These are phyloP conservation scores for Helobdella robusta DNA, from an alignment of 2,888 invertebrate species.

Conservation along the genomic window DNA sequence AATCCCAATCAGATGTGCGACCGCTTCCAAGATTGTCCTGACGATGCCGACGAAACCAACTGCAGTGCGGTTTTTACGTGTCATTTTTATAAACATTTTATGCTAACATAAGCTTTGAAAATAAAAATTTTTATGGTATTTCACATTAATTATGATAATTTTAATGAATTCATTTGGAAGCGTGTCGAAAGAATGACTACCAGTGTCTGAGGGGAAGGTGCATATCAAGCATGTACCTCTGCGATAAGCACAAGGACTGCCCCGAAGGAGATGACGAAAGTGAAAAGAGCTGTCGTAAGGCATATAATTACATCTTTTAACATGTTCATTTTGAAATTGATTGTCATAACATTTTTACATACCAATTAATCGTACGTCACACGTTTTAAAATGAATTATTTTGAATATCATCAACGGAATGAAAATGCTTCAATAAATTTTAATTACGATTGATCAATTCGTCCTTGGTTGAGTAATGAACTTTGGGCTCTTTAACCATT, in stretches of 20 bases:
- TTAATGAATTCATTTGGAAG: background rate
- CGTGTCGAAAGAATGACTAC: constrained; percentile 8
- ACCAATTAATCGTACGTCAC: too few species aligned
- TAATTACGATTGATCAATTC: too few species aligned
- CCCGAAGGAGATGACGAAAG: constrained; percentile 23
- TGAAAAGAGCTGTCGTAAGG: constrained; percentile 15
- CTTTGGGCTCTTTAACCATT: too few species aligned
- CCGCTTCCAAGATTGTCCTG: constrained; percentile 25
- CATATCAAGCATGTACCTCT: constrained; percentile 16
- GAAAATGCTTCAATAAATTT: too few species aligned
- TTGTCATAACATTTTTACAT: too few species aligned
- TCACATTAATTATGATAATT: background rate
- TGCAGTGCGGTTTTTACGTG: constrained; percentile 13
- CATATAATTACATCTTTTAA: too few species aligned
- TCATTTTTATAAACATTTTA: background rate
- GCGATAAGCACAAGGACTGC: constrained; percentile 24
- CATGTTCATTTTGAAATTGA: too few species aligned
- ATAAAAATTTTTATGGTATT: background rate
- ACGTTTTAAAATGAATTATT: too few species aligned
- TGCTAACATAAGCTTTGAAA: background rate
- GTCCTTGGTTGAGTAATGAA: too few species aligned
- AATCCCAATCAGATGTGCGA: constrained; percentile 20
- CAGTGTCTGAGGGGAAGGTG: constrained; percentile 19
- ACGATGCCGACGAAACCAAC: constrained; percentile 25
- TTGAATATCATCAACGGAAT: too few species aligned